Conservation (phyloP, 2,113 vertebrate species). For the Pelusios castaneus region DNA sequence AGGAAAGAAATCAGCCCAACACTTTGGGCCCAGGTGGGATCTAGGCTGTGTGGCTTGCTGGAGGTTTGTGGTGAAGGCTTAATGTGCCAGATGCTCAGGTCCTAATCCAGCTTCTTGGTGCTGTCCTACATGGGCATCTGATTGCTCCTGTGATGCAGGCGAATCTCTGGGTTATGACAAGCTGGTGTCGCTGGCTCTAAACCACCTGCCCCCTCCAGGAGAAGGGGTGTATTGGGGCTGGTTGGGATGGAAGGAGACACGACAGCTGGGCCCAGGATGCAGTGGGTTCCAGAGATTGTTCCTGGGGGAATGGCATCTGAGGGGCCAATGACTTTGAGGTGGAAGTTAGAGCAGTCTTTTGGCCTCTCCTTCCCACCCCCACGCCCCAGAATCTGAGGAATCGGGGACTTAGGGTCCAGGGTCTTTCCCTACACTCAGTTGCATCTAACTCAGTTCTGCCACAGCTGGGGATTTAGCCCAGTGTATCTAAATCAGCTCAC, state of each 20-base stretch:
- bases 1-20: background rate
- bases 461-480: too few species aligned
- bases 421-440: background rate
- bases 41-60: background rate
- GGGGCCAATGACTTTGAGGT: background rate
- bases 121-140: background rate
- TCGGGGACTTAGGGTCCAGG: background rate
- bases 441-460: too few species aligned
- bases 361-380: background rate
- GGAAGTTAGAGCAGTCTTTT: background rate
- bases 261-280: background rate
- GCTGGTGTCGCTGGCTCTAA: background rate
- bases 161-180: background rate
- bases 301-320: accelerated
- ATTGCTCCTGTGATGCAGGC: background rate
- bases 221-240: background rate
- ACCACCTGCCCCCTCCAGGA: background rate
- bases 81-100: background rate
- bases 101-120: background rate
- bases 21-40: background rate
- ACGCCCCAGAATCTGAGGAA: accelerated
- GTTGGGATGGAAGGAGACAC: accelerated
- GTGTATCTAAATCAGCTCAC: background rate
- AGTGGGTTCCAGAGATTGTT: background rate
- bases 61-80: background rate